Evolutionary conservation across 2,113 vertebrate species (phyloP).

Genomic region (Cranoglanis bouderius): DNA sequence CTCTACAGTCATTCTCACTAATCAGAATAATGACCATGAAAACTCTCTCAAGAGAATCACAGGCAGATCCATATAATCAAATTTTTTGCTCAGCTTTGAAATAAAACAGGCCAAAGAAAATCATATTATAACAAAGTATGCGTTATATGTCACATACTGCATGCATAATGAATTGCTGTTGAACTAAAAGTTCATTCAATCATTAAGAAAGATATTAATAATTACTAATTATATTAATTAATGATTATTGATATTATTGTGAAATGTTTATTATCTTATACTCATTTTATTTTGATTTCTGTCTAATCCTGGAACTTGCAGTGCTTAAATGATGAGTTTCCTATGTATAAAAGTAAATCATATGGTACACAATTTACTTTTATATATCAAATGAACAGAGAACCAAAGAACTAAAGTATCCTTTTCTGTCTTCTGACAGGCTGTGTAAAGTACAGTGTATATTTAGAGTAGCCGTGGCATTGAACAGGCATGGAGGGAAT

Average conservation of each 20-base stretch:
- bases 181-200: not conserved
- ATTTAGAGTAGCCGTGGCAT: constrained; percentile 67
- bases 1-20: not conserved
- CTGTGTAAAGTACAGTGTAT: constrained; percentile 54
- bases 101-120: not conserved
- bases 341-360: not conserved
- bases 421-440: not conserved
- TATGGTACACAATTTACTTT: not conserved
- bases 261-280: not conserved
- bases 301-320: not conserved
- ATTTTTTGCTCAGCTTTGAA: not conserved
- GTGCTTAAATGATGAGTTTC: not conserved
- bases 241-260: not conserved
- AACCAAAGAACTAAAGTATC: not conserved
- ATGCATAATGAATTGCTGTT: not conserved
- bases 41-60: constrained; percentile 1
- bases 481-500: constrained; percentile 59
- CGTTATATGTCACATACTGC: not conserved
- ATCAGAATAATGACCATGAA: not conserved
- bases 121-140: not conserved
- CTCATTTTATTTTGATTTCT: not conserved
- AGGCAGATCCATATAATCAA: not conserved
- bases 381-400: not conserved
- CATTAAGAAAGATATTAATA: not conserved
- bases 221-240: too few species aligned